Evolutionary conservation across 1,140 invertebrate genomes (phyloP).

Genomic region (Micrasema minimum): DNA sequence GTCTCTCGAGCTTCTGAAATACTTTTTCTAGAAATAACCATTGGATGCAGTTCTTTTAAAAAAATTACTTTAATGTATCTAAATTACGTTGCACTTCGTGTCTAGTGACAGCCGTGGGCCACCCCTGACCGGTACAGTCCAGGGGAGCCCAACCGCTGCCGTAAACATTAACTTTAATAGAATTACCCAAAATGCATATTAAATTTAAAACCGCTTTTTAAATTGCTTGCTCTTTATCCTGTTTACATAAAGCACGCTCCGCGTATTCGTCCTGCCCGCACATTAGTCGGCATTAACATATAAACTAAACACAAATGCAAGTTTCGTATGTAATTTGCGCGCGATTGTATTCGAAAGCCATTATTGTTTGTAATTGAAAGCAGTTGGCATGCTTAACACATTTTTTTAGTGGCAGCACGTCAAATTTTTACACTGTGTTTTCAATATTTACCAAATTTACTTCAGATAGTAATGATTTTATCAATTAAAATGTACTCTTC

Average conservation of each 20-base stretch:
- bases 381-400: too few species aligned
- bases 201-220: slow-evolving; percentile 48
- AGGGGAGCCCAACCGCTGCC: slow-evolving; percentile 11
- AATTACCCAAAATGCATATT: slow-evolving; percentile 51
- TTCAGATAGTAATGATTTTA: too few species aligned
- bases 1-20: too few species aligned
- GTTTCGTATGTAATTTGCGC: too few species aligned
- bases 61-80: slow-evolving; percentile 13
- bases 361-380: too few species aligned
- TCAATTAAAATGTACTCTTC: too few species aligned
- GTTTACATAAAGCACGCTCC: slow-evolving; percentile 20
- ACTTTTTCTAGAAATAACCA: too few species aligned
- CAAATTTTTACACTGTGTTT: too few species aligned
- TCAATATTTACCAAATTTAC: too few species aligned
- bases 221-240: slow-evolving; percentile 44
- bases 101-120: not conserved
- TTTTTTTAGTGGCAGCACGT: too few species aligned
- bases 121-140: slow-evolving; percentile 12
- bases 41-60: too few species aligned
- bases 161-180: slow-evolving; percentile 50
- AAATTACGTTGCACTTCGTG: not conserved
- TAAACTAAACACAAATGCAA: slow-evolving; percentile 5
- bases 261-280: not conserved
- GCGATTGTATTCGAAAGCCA: too few species aligned
- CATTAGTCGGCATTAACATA: not conserved